A percentile compares a stretch with the other conserved stretches of the same genome.
Evolutionary conservation across 2,888 invertebrate species (phyloP).

Genomic region (Alentia gelatinosa): DNA sequence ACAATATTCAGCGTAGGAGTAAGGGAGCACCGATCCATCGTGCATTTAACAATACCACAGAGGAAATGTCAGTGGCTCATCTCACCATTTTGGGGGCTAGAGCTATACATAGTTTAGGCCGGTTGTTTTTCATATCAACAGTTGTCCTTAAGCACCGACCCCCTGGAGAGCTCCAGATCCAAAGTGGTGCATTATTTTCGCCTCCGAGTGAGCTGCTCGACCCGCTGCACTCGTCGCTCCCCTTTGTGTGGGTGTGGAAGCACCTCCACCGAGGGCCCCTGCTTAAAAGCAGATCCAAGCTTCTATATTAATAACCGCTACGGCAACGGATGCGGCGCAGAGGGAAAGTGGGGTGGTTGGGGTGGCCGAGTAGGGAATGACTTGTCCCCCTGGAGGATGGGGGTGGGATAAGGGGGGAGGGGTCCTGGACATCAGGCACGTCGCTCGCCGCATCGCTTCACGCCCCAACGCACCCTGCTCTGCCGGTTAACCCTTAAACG

Average conservation of each 20-base stretch:
- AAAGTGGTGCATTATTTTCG: conserved; percentile 1
- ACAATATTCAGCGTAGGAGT: no score
- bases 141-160: neutral
- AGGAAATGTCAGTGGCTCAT: no score
- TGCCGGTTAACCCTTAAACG: neutral
- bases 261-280: neutral
- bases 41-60: no score
- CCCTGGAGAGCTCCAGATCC: neutral
- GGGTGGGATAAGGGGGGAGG: neutral
- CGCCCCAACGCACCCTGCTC: neutral
- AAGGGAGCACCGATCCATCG: no score
- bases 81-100: no score
- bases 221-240: neutral
- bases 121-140: neutral
- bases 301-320: neutral
- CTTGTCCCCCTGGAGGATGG: neutral
- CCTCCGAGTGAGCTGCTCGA: neutral
- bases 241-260: neutral
- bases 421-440: neutral
- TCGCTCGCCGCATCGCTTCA: neutral
- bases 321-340: no score
- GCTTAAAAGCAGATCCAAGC: neutral
- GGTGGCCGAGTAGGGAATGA: neutral
- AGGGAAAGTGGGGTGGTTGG: neutral
- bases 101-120: no score